Evolutionary conservation across 2,113 vertebrate genomes (phyloP), one percentile per base, ranked within the genome.

Genomic region (Varanus komodoensis): DNA sequence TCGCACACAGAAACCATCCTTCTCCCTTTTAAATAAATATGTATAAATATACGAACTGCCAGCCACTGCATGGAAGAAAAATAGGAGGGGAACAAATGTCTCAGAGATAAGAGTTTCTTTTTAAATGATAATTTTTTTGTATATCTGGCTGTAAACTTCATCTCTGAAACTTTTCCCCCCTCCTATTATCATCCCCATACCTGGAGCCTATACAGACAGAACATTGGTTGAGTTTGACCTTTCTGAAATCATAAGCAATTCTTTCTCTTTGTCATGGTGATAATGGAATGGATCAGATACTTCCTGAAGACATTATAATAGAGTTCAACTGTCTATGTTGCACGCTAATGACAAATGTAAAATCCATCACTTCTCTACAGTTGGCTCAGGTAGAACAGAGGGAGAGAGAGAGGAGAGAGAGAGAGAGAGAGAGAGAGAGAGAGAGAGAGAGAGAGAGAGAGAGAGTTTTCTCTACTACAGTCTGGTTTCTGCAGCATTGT

Each of bases 291-390:
- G 95, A 97, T 97, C 97, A 95, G 97, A 96, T 96, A 97, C 94
- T 97, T 97, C 95, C 95, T 96, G 96, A 95, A 96, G 97, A 97
- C 95, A 96, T 94, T 97, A 95, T 97, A 96, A 96, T 96, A 95
- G 96, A 97, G 96, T 97, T 97, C 97, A 97, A 96, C 96, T 96
- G 95, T 96, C 96, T 96, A 95, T 93, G 93, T 94, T 93, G 94
- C 96, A 97, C 95, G 93, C 92, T 96, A 97, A 97, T 96, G 95
- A 97, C 97, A 97, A 98, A 97, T 96, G 95, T 96, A 97, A 97
- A 97, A 97, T 93, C 93, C 95, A 92, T 93, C 90, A 94, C 84
- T 73, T 93, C 86, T 94, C 81, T 85, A 69, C 91, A 92, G 91
- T 91, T 89, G 88, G 93, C 92, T 89, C 27, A 89, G 88, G 89